phyloP scores from a whole-genome alignment of 2,113 vertebrate genomes.

The Tamias sibiricus region DNA sequence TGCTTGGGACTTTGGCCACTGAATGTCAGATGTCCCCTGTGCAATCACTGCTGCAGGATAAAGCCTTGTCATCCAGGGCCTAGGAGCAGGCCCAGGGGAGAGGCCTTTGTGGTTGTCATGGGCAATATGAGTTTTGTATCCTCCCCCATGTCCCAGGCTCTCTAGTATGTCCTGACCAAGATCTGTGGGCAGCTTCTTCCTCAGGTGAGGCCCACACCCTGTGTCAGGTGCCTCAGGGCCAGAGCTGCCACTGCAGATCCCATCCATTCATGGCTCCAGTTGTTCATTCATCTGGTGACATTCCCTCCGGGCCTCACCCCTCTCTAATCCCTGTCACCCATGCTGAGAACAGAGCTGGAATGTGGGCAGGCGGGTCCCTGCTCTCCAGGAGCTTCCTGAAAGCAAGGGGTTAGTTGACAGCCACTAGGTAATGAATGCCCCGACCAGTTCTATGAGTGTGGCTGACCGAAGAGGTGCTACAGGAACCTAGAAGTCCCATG shows the following conservation, averaged over 20 bases:
- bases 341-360: not conserved
- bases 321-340: not conserved
- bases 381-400: not conserved
- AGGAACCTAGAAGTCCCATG: not conserved
- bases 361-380: not conserved
- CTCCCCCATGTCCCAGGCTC: not conserved
- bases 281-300: not conserved
- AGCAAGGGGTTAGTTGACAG: not conserved
- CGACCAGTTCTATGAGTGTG: not conserved
- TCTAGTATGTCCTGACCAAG: not conserved
- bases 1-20: not conserved
- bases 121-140: not conserved
- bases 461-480: not conserved
- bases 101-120: not conserved
- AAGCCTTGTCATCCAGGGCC: not conserved
- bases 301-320: accelerated
- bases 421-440: not conserved
- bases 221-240: not conserved
- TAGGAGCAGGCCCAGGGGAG: not conserved
- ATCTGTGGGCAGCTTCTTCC: not conserved
- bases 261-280: not conserved
- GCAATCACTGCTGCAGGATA: not conserved
- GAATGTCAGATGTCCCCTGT: not conserved
- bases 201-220: not conserved
- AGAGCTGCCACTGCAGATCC: not conserved